Base-by-base conservation (phyloP, 2,888 invertebrate genomes). In the Hydroisotoma schaefferi region DNA sequence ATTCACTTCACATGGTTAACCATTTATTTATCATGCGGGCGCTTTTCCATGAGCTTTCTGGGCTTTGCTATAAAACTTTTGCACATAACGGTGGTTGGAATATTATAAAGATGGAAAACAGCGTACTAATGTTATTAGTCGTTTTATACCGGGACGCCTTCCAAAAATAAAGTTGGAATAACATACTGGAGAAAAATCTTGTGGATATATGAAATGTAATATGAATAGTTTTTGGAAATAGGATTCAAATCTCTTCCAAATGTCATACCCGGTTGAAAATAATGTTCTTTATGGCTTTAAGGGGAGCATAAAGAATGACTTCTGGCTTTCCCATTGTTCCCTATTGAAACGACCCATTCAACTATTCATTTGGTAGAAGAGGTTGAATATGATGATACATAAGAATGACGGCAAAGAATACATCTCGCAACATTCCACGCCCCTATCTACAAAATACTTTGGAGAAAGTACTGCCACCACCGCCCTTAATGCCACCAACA, bases 231-330 rank as follows among this genome's bases (percentile, higher is more conserved):
- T 59, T 67, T 60, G 47, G 53, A 68, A 67, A 65, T 69, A 58
- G 62, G 63, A 65, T 69, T 67, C 63, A 63, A 67, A 64, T 64
- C 59, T 66, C 63, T 58, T 59, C 54, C 62, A 65, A 68, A 59
- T 68, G 65, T 65, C 68, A 65, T 57, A 61, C 46, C 61, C 58
- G 58, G 59, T 61, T 63, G 61, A 61, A 59, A 61, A 63, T 65
- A 60, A 62, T 62, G 61, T 59, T 57, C 59, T 64, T 62, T 60
- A 61, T 61, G 61, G 60, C 44, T 52, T 55, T 61, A 61, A 56
- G 57, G 57, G 57, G 57, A 59, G 61, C 59, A 65, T 65, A 61
- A 65, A 65, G 65, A 65, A 65, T 61, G 65, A 65, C 61, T 65
- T 61, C 55, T 61, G 57, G 58, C 58, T 65, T 61, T 55, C 15